Evolutionary conservation across 2,797 vertebrate genomes (phyloP).

Genomic region (Parambassis ranga): DNA sequence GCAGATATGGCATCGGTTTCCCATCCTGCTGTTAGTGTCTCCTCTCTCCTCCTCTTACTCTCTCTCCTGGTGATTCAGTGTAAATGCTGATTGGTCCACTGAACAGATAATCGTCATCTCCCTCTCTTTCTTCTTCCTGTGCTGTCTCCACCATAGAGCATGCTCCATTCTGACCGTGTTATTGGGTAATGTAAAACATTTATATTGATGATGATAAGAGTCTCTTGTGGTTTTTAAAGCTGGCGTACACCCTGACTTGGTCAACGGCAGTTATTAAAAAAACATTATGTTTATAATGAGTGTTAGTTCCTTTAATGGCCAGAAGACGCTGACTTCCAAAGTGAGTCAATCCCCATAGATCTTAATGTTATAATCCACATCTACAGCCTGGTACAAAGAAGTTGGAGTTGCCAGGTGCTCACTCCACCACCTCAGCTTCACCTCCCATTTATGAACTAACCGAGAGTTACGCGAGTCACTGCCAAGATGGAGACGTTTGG

Average conservation of each 20-base stretch:
- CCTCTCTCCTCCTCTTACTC: background rate
- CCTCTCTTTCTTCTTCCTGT: slow-evolving; percentile 76
- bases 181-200: slow-evolving; percentile 91
- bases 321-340: too few relatives aligned
- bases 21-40: slow-evolving; percentile 1
- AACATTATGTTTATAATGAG: too few relatives aligned
- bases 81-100: slow-evolving; percentile 49
- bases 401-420: too few relatives aligned
- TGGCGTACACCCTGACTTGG: slow-evolving; percentile 65
- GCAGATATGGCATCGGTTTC: slow-evolving; percentile 4
- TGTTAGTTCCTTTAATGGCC: too few relatives aligned
- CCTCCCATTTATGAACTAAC: too few relatives aligned
- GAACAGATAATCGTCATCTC: slow-evolving; percentile 74
- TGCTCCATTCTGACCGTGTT: slow-evolving; percentile 95
- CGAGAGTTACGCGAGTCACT: too few relatives aligned
- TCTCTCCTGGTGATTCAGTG: slow-evolving; percentile 26
- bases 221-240: slow-evolving; percentile 82
- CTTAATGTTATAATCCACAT: too few relatives aligned
- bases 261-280: too few relatives aligned
- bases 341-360: too few relatives aligned
- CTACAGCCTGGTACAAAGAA: too few relatives aligned
- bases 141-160: slow-evolving; percentile 94
- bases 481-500: too few relatives aligned
- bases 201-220: slow-evolving; percentile 81
- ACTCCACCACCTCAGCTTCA: too few relatives aligned